A percentile compares a stretch with the other conserved stretches of the same genome.
Conservation (phyloP, 1,140 invertebrate genomes). For the Brachionus calyciflorus region DNA sequence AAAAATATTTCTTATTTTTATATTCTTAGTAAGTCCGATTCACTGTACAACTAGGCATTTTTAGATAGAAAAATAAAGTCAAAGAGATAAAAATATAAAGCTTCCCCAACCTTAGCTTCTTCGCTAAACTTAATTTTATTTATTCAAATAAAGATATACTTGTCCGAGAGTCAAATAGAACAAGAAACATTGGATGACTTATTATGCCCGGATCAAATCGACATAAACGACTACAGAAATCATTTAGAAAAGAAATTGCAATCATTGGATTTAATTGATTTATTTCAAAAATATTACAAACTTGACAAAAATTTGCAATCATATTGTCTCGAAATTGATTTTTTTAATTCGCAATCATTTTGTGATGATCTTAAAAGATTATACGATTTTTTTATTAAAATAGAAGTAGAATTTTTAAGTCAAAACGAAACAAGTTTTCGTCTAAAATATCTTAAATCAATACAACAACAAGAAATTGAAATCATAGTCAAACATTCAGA, state of each 20-base stretch:
- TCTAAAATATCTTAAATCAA: conserved; percentile 28
- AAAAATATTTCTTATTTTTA: too few species aligned
- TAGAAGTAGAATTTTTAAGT: not conserved
- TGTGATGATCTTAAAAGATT: not conserved
- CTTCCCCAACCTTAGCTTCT: too few species aligned
- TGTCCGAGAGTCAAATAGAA: conserved; percentile 16
- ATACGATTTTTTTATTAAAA: not conserved
- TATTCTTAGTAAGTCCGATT: too few species aligned
- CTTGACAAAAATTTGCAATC: not conserved
- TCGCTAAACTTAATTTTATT: too few species aligned
- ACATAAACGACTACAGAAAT: not conserved
- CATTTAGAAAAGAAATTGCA: not conserved
- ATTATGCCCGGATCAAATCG: conserved; percentile 31
- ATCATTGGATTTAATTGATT: conserved; percentile 6
- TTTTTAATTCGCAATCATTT: not conserved
- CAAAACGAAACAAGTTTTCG: not conserved
- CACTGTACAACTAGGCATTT: too few species aligned
- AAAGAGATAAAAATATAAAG: too few species aligned
- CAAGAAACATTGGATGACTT: not conserved
- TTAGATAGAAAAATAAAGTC: too few species aligned
- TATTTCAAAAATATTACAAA: conserved; percentile 44
- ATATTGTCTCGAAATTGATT: conserved; percentile 10
- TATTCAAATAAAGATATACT: conserved; percentile 5
- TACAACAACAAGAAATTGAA: conserved; percentile 44
- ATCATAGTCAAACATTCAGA: conserved; percentile 2